phyloP scores from a whole-genome alignment of 1,140 invertebrate genomes.

The Drosophila tsacasi region DNA sequence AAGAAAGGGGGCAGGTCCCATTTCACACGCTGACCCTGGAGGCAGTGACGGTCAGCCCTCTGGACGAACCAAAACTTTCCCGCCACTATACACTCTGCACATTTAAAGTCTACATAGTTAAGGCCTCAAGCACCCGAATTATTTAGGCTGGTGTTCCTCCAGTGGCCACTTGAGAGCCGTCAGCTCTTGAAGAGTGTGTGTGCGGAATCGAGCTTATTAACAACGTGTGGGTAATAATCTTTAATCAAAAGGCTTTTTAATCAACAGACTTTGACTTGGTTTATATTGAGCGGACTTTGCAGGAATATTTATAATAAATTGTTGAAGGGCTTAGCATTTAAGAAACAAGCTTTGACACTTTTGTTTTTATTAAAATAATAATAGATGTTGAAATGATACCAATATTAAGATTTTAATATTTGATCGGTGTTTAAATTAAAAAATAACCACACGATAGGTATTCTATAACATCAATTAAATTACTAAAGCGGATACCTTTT shows the following conservation, averaged over 20 bases:
- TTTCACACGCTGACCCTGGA: conserved; percentile 56
- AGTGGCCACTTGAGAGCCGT: conserved; percentile 51
- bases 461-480: too few relatives aligned
- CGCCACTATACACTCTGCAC: conserved; percentile 7
- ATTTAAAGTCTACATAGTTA: conserved; percentile 1
- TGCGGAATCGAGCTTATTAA: conserved; percentile 37
- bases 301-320: not conserved
- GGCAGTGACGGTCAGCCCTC: conserved; percentile 35
- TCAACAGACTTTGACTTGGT: conserved; percentile 5
- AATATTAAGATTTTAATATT: too few relatives aligned
- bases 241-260: conserved; percentile 12
- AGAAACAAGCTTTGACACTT: not conserved
- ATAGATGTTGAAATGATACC: not conserved
- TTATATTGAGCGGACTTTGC: conserved; percentile 1
- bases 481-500: too few relatives aligned
- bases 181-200: conserved; percentile 25
- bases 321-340: too few relatives aligned
- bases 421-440: not conserved
- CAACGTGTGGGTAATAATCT: conserved; percentile 14
- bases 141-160: conserved; percentile 43
- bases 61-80: conserved; percentile 17
- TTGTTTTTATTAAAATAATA: not conserved
- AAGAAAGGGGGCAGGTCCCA: conserved; percentile 26
- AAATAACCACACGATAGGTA: too few relatives aligned
- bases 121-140: conserved; percentile 15